phyloP scores from a whole-genome alignment of 2,113 vertebrate genomes.

The Prolemur simus region DNA sequence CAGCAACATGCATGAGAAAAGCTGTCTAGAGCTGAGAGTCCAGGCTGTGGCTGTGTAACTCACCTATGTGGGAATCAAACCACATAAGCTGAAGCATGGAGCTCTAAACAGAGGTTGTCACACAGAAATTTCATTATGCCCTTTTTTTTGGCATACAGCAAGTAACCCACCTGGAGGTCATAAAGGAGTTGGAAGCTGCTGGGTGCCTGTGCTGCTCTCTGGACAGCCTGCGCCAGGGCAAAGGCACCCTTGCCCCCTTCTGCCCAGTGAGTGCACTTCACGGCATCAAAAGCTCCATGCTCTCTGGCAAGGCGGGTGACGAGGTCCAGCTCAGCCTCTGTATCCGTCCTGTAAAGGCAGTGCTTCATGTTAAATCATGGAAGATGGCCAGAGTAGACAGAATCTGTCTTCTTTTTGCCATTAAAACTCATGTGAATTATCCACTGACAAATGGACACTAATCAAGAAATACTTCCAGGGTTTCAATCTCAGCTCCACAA shows the following conservation, averaged over 20 bases:
- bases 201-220: conserved; percentile 90
- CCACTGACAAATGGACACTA: background rate
- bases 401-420: background rate
- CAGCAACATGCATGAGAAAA: background rate
- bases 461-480: background rate
- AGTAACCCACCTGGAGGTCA: conserved; percentile 88
- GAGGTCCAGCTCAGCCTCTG: conserved; percentile 91
- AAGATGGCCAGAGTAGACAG: background rate
- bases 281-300: conserved; percentile 94
- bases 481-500: background rate
- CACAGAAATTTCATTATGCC: background rate
- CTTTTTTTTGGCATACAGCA: background rate
- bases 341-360: conserved; percentile 89
- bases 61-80: background rate
- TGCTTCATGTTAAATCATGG: background rate
- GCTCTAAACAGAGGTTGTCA: background rate
- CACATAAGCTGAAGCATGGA: background rate
- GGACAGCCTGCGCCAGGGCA: conserved; percentile 91
- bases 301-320: conserved; percentile 90
- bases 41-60: background rate
- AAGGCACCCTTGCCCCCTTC: conserved; percentile 93
- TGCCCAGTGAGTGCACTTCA: conserved; percentile 95
- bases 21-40: background rate
- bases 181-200: conserved; percentile 95
- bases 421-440: background rate